Evolutionary conservation across 2,113 vertebrate genomes (phyloP).

Genomic region (Hipposideros armiger): DNA sequence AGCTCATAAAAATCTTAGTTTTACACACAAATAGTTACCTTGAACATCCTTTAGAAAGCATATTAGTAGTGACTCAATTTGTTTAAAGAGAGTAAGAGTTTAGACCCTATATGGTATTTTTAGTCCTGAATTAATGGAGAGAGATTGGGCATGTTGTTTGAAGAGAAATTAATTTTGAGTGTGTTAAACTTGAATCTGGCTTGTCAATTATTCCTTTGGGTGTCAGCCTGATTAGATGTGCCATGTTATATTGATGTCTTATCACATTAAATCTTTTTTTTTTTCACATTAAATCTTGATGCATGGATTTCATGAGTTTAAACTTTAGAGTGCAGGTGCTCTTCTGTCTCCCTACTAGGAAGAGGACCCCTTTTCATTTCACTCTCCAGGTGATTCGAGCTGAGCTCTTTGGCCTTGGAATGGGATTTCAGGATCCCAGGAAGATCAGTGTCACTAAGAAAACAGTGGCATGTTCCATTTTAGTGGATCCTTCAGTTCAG

Average conservation of each 20-base stretch:
- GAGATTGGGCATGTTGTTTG: not conserved
- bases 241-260: not conserved
- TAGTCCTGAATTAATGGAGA: slow-evolving; percentile 19
- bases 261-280: not conserved
- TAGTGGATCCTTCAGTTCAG: not conserved
- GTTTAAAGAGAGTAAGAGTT: slow-evolving; percentile 21
- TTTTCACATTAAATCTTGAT: not conserved
- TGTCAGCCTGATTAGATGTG: not conserved
- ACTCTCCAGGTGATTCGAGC: not conserved
- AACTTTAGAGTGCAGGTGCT: not conserved
- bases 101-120: not conserved
- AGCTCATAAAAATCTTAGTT: slow-evolving; percentile 58
- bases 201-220: slow-evolving; percentile 6
- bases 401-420: not conserved
- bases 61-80: not conserved
- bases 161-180: slow-evolving; percentile 2
- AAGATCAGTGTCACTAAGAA: not conserved
- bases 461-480: not conserved
- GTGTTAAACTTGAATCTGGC: slow-evolving; percentile 34
- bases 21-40: not conserved
- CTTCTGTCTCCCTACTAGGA: not conserved
- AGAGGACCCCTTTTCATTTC: not conserved
- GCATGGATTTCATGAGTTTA: not conserved
- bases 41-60: not conserved
- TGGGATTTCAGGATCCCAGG: not conserved